These are phyloP conservation scores for Yponomeuta cagnagella DNA, from an alignment of 2,888 invertebrate genomes.

Conservation along the genomic window DNA sequence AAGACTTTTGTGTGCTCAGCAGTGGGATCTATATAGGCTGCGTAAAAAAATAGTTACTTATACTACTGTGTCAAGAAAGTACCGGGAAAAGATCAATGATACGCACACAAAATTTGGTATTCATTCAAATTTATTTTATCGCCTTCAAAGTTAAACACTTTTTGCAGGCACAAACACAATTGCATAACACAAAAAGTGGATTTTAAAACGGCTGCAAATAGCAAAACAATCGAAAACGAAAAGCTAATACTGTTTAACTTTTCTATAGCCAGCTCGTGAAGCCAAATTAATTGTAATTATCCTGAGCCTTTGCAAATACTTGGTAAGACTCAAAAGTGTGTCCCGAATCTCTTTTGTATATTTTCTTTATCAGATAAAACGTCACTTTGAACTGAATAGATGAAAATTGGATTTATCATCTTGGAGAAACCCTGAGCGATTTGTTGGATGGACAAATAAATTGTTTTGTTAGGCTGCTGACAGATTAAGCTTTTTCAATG, in stretches of 20 bases:
- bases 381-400: neutral
- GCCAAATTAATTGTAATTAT: neutral
- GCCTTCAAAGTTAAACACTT: too few relatives aligned
- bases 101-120: too few relatives aligned
- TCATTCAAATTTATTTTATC: too few relatives aligned
- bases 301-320: neutral
- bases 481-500: neutral
- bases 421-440: neutral
- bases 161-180: too few relatives aligned
- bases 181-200: too few relatives aligned
- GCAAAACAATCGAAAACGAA: too few relatives aligned
- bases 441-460: neutral
- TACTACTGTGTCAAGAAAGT: too few relatives aligned
- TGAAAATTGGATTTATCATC: neutral
- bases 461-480: neutral
- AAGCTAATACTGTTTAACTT: neutral
- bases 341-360: neutral
- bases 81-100: too few relatives aligned
- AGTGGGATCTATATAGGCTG: too few relatives aligned
- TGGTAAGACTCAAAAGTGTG: neutral
- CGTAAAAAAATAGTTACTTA: too few relatives aligned
- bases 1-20: too few relatives aligned
- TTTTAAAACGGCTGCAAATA: too few relatives aligned
- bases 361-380: neutral
- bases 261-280: neutral